These are phyloP conservation scores for Synanthedon myopaeformis DNA, from an alignment of 2,888 invertebrate genomes.

Conservation along the genomic window DNA sequence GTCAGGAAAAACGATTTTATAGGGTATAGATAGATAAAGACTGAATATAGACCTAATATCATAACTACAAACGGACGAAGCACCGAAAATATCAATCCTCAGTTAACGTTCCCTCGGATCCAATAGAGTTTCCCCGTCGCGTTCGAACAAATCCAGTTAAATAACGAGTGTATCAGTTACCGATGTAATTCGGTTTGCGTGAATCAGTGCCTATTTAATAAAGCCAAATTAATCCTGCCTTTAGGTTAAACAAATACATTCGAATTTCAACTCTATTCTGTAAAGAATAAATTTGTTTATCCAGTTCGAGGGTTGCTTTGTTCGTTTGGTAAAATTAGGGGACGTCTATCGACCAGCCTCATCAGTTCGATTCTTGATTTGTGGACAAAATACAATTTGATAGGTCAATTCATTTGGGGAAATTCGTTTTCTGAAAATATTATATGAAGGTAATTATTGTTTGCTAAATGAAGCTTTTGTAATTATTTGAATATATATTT, in stretches of 20 bases:
- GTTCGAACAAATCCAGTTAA: slow-evolving; percentile 12
- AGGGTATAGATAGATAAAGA: too few relatives aligned
- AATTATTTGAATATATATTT: too few relatives aligned
- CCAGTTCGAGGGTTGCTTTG: background rate
- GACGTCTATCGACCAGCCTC: slow-evolving; percentile 5
- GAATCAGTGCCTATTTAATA: slow-evolving; percentile 37
- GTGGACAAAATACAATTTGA: slow-evolving; percentile 19
- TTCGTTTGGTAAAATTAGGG: background rate
- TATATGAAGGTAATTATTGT: too few relatives aligned
- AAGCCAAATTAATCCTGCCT: slow-evolving; percentile 6
- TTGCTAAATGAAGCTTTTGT: too few relatives aligned
- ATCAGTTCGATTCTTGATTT: slow-evolving; percentile 20
- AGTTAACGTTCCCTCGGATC: too few relatives aligned
- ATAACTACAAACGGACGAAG: too few relatives aligned
- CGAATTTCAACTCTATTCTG: background rate
- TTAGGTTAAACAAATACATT: background rate
- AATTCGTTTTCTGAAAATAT: too few relatives aligned
- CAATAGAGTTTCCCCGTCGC: background rate
- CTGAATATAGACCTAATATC: too few relatives aligned
- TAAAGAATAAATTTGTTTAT: background rate
- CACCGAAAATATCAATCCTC: too few relatives aligned
- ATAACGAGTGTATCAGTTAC: slow-evolving; percentile 33
- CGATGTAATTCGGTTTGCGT: slow-evolving; percentile 33
- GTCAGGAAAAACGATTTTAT: too few relatives aligned
- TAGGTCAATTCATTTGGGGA: slow-evolving; percentile 5